phyloP scores from a whole-genome alignment of 2,888 invertebrate genomes.

The Apomyelois bistriatella region DNA sequence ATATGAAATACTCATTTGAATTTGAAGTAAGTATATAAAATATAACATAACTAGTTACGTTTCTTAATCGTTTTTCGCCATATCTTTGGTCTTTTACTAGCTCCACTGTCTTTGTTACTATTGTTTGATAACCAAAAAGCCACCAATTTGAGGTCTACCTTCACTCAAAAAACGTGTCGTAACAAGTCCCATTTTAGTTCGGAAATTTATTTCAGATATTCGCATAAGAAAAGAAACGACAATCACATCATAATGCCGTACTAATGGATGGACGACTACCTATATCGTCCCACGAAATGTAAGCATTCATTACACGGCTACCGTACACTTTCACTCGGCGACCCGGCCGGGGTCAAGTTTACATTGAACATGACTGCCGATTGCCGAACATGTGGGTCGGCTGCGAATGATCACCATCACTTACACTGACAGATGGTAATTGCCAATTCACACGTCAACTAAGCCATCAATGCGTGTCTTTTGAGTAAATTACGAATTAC shows the following conservation, averaged over 20 bases:
- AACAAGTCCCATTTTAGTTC: no score
- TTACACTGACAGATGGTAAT: slow-evolving; percentile 51
- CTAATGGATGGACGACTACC: slow-evolving; percentile 19
- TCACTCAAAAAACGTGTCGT: no score
- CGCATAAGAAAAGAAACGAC: no score
- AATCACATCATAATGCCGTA: not conserved
- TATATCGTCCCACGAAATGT: slow-evolving; percentile 22
- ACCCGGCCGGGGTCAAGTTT: slow-evolving; percentile 62
- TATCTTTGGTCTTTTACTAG: no score
- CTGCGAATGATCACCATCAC: slow-evolving; percentile 43
- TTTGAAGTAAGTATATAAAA: no score
- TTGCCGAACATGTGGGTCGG: slow-evolving; percentile 52
- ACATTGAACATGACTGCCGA: slow-evolving; percentile 32
- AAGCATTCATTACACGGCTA: slow-evolving; percentile 47
- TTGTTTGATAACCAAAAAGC: not conserved
- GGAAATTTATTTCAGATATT: no score
- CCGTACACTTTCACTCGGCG: slow-evolving; percentile 66
- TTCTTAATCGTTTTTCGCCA: no score
- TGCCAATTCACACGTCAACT: slow-evolving; percentile 43
- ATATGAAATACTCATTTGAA: not conserved
- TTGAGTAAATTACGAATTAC: not conserved
- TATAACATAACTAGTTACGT: no score
- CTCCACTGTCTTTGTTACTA: no score
- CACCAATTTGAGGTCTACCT: not conserved
- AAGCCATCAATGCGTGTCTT: slow-evolving; percentile 5